These are phyloP conservation scores for Artemia sinica DNA, from an alignment of 2,888 invertebrate genomes.

Conservation along the genomic window DNA sequence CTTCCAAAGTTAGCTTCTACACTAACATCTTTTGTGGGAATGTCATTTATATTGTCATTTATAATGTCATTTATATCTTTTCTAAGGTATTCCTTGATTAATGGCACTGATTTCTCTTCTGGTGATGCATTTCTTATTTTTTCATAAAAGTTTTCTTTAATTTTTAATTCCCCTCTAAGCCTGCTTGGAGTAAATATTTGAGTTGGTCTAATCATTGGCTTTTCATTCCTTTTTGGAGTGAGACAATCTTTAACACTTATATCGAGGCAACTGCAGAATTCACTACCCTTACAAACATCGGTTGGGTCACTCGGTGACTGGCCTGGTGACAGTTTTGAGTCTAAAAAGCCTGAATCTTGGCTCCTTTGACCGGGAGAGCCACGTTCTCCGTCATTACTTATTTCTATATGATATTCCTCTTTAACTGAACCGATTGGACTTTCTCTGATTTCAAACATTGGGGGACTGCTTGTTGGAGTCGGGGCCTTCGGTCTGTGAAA, in stretches of 20 bases:
- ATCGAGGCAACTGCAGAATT: slow-evolving; percentile 17
- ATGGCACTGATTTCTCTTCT: not conserved
- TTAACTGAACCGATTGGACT: not conserved
- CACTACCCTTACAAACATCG: not conserved
- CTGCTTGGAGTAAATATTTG: not conserved
- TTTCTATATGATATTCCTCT: not conserved
- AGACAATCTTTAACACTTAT: not conserved
- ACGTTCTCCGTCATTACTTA: slow-evolving; percentile 23
- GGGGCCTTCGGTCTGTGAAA: not conserved
- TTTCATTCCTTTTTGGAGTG: not conserved
- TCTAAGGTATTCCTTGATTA: not conserved
- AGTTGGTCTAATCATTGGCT: not conserved
- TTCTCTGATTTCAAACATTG: not conserved
- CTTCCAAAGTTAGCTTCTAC: not conserved
- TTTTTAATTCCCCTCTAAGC: not conserved
- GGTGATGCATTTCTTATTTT: not conserved
- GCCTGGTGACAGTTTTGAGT: slow-evolving; percentile 42
- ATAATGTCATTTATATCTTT: not conserved
- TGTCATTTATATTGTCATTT: not conserved
- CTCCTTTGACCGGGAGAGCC: slow-evolving; percentile 44
- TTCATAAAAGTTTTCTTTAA: not conserved
- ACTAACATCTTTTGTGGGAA: not conserved
- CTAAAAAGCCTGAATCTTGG: slow-evolving; percentile 63
- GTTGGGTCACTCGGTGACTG: slow-evolving; percentile 6
- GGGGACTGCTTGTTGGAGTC: not conserved